Evolutionary conservation across 2,888 invertebrate species (phyloP), one percentile per base, ranked within the genome.

Genomic region (Eledona agricola): DNA sequence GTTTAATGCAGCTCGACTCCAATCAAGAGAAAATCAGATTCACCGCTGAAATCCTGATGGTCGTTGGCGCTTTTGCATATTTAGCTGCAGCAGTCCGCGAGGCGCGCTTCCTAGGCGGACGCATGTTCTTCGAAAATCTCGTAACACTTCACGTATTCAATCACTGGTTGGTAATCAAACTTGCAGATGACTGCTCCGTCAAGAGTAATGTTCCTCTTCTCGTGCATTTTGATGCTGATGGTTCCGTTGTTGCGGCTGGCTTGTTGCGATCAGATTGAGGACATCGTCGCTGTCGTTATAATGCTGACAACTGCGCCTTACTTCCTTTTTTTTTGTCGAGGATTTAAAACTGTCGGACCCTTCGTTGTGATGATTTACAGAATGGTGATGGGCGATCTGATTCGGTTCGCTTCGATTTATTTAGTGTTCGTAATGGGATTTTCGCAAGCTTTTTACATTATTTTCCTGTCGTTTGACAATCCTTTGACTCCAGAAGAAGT

Each of bases 291-390:
- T 0, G 90, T 97, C 1, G 83, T 94, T 52, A 94, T 96, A 6
- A 96, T 97, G 89, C 79, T 98, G 16, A 93, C 94, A 5, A 97
- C 96, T 0, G 93, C 96, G 0, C 95, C 96, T 0, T 98, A 97
- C 76, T 97, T 97, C 74, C 79, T 98, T 40, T 98, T 97, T 79
- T 99, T 97, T 77, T 98, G 96, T 79, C 84, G 98, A 69, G 97
- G 96, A 6, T 95, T 98, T 77, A 95, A 96, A 77, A 94, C 96
- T 0, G 96, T 98, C 1, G 98, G 98, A 2, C 98, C 98, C 0
- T 98, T 98, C 84, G 98, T 98, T n/a, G 94, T 97, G 62, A 98
- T 98, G 97, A 96, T 99, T 64, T 98, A 98, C 78, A 86, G 96
- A 59, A 98, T 99, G 95, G 91, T 98, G 34, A 90, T 91, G 84